These are phyloP conservation scores for Arothron firmamentum DNA, from an alignment of 2,113 vertebrate genomes.

Conservation along the genomic window DNA sequence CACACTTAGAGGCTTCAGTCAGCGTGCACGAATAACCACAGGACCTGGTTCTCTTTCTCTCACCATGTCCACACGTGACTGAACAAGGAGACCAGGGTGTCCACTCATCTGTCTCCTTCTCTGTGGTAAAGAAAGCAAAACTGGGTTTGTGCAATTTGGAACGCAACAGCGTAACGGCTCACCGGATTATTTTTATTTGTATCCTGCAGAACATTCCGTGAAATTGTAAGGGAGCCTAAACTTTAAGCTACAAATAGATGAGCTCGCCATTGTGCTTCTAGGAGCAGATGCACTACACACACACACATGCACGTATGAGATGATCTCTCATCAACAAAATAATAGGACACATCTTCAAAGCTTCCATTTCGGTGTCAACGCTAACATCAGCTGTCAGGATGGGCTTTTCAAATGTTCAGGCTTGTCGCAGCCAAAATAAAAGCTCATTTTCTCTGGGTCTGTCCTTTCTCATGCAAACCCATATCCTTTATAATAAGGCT, in stretches of 20 bases:
- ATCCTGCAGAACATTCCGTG: background rate
- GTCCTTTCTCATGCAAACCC: constrained; percentile 60
- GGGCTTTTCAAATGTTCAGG: constrained; percentile 3
- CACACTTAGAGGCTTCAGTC: constrained; percentile 80
- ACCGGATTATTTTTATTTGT: no score
- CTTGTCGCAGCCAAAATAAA: constrained; percentile 20
- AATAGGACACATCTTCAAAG: constrained; percentile 19
- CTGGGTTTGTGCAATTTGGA: background rate
- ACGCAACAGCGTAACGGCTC: background rate
- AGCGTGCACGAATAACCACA: constrained; percentile 86
- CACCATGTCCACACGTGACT: constrained; percentile 80
- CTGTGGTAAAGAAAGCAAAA: constrained; percentile 43
- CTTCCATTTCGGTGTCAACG: constrained; percentile 6
- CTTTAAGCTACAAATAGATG: background rate
- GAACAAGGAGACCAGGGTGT: constrained; percentile 87
- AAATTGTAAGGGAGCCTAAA: background rate
- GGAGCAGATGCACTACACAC: no score
- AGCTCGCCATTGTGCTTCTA: background rate
- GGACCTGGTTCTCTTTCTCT: constrained; percentile 82
- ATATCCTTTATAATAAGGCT: constrained; percentile 53
- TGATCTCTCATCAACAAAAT: background rate
- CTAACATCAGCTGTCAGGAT: background rate
- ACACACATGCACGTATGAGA: background rate
- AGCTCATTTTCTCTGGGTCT: constrained; percentile 44
- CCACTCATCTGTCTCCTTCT: constrained; percentile 86